Conservation (phyloP, 2,113 vertebrate species). For the Myiagra hebetior region DNA sequence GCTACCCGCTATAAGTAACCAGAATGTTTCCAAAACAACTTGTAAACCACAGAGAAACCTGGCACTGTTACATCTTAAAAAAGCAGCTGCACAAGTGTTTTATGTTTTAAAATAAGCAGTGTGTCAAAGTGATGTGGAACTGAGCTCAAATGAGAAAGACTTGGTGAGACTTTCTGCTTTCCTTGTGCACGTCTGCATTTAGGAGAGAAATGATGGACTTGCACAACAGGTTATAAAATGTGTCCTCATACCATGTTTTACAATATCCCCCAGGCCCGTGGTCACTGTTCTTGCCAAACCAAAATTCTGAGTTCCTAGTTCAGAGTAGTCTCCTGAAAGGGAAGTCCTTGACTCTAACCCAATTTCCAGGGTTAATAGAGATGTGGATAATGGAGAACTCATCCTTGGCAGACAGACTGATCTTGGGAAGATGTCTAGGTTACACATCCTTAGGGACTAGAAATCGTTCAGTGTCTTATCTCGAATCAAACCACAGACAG, state of each 20-base stretch:
- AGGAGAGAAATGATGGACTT: neutral
- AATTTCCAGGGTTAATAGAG: neutral
- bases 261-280: neutral
- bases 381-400: neutral
- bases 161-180: neutral
- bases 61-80: neutral
- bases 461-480: neutral
- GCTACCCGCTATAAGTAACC: neutral
- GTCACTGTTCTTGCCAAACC: neutral
- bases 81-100: neutral
- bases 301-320: neutral
- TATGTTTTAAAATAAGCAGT: neutral
- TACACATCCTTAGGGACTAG: neutral
- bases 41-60: neutral
- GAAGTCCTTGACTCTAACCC: neutral
- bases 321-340: neutral
- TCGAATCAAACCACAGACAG: neutral
- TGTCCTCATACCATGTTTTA: neutral
- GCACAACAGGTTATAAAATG: neutral
- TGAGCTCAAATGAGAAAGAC: neutral
- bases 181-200: neutral
- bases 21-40: conserved; percentile 38
- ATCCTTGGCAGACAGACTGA: neutral
- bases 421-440: neutral
- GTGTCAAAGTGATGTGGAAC: neutral